A percentile compares a stretch with the other conserved stretches of the same genome.
These are phyloP conservation scores for Periparus ater DNA, from an alignment of 2,797 vertebrate species.

Conservation along the genomic window DNA sequence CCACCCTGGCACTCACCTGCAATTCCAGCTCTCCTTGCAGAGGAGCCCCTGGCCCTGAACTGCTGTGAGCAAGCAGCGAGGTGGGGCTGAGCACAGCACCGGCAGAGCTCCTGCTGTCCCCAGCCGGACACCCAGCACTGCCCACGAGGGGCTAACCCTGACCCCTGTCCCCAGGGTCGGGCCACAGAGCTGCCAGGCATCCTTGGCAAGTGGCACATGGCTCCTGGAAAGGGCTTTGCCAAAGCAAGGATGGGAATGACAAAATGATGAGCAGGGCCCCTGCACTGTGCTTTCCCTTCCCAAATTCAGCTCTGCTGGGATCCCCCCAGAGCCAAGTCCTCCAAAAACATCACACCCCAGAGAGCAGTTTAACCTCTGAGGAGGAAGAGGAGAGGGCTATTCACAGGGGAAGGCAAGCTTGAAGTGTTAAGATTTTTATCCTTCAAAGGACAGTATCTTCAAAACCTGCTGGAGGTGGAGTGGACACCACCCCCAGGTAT, in stretches of 20 bases:
- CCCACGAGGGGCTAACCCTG: not conserved
- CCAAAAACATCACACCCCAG: not conserved
- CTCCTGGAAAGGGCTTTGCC: not conserved
- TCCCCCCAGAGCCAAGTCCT: not conserved
- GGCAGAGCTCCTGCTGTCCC: not conserved
- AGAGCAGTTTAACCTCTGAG: not conserved
- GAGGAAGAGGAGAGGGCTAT: not conserved
- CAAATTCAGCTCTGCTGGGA: not conserved
- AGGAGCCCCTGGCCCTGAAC: not conserved
- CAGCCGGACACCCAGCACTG: accelerated
- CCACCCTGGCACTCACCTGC: not conserved
- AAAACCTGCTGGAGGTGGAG: not conserved
- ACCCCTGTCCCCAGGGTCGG: accelerated
- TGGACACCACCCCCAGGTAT: not conserved
- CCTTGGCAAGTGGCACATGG: accelerated
- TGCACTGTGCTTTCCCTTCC: accelerated
- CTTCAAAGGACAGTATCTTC: not conserved
- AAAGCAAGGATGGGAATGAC: accelerated
- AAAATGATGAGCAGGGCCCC: accelerated
- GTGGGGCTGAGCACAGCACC: not conserved
- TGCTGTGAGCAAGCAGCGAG: not conserved
- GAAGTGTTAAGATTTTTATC: not conserved
- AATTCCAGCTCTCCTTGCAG: not conserved
- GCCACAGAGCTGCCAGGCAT: not conserved
- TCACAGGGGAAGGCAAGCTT: not conserved